These are phyloP conservation scores for Chunga burmeisteri DNA, from an alignment of 2,113 vertebrate genomes.

Conservation along the genomic window DNA sequence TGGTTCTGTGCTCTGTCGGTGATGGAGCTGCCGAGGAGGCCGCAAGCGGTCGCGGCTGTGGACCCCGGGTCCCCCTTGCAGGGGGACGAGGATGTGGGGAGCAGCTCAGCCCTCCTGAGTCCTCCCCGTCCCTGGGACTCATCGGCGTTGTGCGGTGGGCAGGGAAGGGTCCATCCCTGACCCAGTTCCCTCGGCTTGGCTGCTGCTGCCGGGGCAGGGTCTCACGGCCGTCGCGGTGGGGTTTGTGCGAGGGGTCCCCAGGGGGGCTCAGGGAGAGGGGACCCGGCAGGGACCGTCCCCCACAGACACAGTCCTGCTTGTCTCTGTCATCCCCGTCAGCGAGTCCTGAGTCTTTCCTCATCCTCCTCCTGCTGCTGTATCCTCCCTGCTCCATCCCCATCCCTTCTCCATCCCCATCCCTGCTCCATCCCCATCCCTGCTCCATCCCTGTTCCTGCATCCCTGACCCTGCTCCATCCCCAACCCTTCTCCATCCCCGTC, in stretches of 20 bases:
- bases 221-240: neutral
- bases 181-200: neutral
- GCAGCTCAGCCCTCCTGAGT: neutral
- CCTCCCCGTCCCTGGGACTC: neutral
- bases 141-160: accelerated
- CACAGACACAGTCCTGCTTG: accelerated
- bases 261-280: neutral
- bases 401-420: neutral
- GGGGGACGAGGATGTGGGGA: neutral
- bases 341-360: accelerated
- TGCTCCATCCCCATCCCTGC: neutral
- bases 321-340: accelerated
- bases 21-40: accelerated
- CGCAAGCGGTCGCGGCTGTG: neutral
- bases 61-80: neutral
- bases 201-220: neutral
- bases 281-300: neutral
- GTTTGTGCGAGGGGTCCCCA: accelerated
- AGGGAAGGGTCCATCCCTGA: neutral
- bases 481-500: neutral
- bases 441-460: neutral
- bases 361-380: neutral
- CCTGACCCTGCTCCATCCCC: no score
- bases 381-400: neutral
- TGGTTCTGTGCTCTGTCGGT: accelerated